Conservation (phyloP, 2,113 vertebrate genomes). For the Ailuropoda melanoleuca region DNA sequence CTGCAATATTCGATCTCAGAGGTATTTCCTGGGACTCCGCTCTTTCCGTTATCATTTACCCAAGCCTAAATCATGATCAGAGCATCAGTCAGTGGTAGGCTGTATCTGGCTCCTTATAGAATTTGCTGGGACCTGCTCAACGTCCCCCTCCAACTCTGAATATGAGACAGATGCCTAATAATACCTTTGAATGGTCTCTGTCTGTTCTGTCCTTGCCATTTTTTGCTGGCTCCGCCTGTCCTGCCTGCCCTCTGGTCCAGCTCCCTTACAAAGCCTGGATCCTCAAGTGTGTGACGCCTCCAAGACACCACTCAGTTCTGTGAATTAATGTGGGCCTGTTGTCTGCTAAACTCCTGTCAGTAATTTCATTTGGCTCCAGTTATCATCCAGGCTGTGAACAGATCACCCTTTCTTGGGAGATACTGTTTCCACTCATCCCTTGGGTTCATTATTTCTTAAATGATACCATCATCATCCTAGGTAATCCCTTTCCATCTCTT, state of each 20-base stretch:
- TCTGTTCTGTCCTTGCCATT: background rate
- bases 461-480: background rate
- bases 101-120: background rate
- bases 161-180: background rate
- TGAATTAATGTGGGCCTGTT: slow-evolving; percentile 6
- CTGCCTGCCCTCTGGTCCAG: background rate
- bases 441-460: slow-evolving; percentile 25
- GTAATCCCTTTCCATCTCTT: background rate
- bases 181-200: background rate
- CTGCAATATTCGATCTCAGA: background rate
- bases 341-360: slow-evolving; percentile 18
- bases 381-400: slow-evolving; percentile 51
- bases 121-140: background rate
- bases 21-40: background rate
- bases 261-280: background rate
- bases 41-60: background rate
- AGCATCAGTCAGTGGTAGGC: background rate
- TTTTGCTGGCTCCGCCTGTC: background rate
- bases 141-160: background rate
- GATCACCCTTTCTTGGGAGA: background rate
- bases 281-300: background rate
- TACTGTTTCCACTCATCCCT: background rate
- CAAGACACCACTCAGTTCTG: slow-evolving; percentile 37
- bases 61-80: background rate
- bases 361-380: slow-evolving; percentile 2